Evolutionary conservation across 2,888 invertebrate species (phyloP).

Genomic region (Epinotia ramella): DNA sequence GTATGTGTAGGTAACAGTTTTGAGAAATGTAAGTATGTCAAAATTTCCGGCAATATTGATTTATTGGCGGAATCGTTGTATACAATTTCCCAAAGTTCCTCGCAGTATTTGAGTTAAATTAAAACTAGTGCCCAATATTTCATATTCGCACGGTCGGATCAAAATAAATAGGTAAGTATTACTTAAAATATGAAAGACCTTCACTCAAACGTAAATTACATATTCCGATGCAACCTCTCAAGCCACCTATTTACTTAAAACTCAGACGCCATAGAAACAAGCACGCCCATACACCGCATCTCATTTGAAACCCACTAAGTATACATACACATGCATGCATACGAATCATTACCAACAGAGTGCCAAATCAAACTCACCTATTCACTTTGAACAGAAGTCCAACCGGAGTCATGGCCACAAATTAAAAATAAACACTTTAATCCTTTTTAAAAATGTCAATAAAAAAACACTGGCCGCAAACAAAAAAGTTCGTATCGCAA

Average conservation of each 20-base stretch:
- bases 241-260: conserved; percentile 6
- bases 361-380: conserved; percentile 80
- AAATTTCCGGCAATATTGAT: too few relatives aligned
- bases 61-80: too few relatives aligned
- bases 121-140: too few relatives aligned
- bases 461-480: conserved; percentile 22
- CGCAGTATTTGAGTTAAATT: too few relatives aligned
- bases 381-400: conserved; percentile 86
- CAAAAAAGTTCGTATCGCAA: conserved; percentile 27
- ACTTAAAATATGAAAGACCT: neutral
- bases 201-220: neutral
- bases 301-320: conserved; percentile 32
- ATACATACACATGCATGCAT: conserved; percentile 28
- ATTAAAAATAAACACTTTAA: conserved; percentile 33
- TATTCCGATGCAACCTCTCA: conserved; percentile 3
- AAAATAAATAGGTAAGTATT: too few relatives aligned
- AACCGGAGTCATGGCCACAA: conserved; percentile 81
- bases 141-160: too few relatives aligned
- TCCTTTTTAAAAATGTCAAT: conserved; percentile 20
- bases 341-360: conserved; percentile 26
- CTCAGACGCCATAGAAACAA: conserved; percentile 32
- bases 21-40: too few relatives aligned
- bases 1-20: too few relatives aligned
- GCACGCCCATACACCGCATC: conserved; percentile 37
- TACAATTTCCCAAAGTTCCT: too few relatives aligned